Conservation (phyloP, 2,113 vertebrate genomes). For the Antigone vipio region DNA sequence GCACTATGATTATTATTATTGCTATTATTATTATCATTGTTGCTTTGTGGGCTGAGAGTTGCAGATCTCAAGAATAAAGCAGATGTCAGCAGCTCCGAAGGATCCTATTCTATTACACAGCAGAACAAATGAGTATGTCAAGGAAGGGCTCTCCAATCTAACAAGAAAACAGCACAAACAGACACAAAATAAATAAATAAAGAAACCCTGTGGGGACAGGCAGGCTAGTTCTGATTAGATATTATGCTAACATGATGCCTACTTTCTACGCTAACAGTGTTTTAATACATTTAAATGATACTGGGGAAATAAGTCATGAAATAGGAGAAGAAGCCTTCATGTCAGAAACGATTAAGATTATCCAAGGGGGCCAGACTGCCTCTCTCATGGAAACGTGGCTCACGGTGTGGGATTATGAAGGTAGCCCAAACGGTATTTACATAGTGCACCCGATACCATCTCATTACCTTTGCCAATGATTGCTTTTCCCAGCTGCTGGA, state of each 20-base stretch:
- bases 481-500: not conserved
- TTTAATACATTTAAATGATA: conserved; percentile 76
- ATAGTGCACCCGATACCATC: not conserved
- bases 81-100: conserved; percentile 75
- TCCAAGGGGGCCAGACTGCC: conserved; percentile 3
- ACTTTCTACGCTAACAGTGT: conserved; percentile 67
- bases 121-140: conserved; percentile 80
- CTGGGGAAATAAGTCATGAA: conserved; percentile 64
- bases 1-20: conserved; percentile 59
- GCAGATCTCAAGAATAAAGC: conserved; percentile 71
- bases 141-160: conserved; percentile 69
- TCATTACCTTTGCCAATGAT: not conserved
- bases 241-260: conserved; percentile 75
- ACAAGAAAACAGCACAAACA: conserved; percentile 76
- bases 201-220: conserved; percentile 70
- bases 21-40: conserved; percentile 67
- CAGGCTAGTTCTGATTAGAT: conserved; percentile 74
- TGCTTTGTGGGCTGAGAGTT: conserved; percentile 67
- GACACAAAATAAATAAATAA: conserved; percentile 76
- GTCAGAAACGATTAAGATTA: conserved; percentile 68
- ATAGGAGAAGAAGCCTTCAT: conserved; percentile 41
- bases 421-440: conserved; percentile 5
- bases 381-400: not conserved
- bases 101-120: conserved; percentile 72
- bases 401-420: not conserved